Percentiles rank a stretch among this genome's conserved stretches.
Conservation (phyloP, 30 jellyfish, hydroid and myxozoan species). For the Pelagia noctiluca region DNA sequence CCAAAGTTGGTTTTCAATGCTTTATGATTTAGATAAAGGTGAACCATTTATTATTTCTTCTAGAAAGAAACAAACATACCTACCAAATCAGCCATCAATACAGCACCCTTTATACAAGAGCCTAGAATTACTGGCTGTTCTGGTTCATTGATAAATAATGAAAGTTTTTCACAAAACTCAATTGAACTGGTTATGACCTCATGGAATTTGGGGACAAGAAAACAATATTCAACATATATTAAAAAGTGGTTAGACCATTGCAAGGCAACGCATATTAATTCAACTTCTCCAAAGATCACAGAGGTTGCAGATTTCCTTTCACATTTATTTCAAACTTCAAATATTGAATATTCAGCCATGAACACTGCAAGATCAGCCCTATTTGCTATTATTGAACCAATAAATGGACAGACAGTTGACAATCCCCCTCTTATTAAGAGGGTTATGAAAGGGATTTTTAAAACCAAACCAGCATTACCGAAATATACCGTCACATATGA, state of each 20-base stretch:
- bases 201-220: constrained; percentile 44
- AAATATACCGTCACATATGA: constrained; percentile 49
- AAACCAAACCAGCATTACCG: constrained; percentile 44
- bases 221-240: neutral
- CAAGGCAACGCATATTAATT: constrained; percentile 16
- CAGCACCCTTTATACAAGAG: constrained; percentile 38
- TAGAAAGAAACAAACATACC: constrained; percentile 34
- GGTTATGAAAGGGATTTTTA: constrained; percentile 40
- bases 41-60: constrained; percentile 39
- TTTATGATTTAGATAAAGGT: constrained; percentile 12
- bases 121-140: constrained; percentile 47
- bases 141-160: constrained; percentile 30
- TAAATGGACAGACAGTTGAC: constrained; percentile 32
- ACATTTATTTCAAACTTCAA: constrained; percentile 25
- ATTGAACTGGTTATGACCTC: constrained; percentile 26
- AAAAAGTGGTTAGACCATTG: constrained; percentile 25
- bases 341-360: constrained; percentile 36
- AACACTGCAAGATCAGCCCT: constrained; percentile 49
- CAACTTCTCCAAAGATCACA: constrained; percentile 25
- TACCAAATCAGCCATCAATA: constrained; percentile 32
- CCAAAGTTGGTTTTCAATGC: constrained; percentile 32
- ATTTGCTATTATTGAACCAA: constrained; percentile 31
- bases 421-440: constrained; percentile 31
- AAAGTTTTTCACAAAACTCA: constrained; percentile 22
- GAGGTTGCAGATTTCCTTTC: constrained; percentile 34